A percentile compares a stretch with the other conserved stretches of the same genome.
phyloP scores from a whole-genome alignment of 2,797 vertebrate species.

The Sandelia bainsii region DNA sequence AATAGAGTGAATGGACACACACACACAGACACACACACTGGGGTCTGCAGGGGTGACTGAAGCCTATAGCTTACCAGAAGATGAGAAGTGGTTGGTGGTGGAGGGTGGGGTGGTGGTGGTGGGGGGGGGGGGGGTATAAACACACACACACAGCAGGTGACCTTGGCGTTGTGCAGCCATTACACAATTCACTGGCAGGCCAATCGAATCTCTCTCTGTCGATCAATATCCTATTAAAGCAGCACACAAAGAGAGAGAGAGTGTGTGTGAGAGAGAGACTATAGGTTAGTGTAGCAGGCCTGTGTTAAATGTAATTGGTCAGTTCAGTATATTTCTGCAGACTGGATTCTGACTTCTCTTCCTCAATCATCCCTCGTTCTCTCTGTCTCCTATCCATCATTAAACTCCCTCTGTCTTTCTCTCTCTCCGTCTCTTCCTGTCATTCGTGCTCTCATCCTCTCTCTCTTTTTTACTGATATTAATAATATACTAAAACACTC shows the following conservation, averaged over 20 bases:
- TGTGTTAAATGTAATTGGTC: slow-evolving; percentile 96
- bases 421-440: neutral
- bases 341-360: slow-evolving; percentile 43
- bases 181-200: slow-evolving; percentile 95
- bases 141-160: slow-evolving; percentile 80
- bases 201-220: slow-evolving; percentile 94
- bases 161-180: slow-evolving; percentile 96
- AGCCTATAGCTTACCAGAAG: slow-evolving; percentile 65
- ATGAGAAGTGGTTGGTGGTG: slow-evolving; percentile 52
- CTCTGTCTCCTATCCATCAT: slow-evolving; percentile 8
- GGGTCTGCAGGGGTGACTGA: slow-evolving; percentile 64
- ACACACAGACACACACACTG: slow-evolving; percentile 18
- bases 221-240: slow-evolving; percentile 99
- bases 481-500: too few relatives aligned
- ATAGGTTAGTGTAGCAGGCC: slow-evolving; percentile 87
- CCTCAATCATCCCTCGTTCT: slow-evolving; percentile 31
- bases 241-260: slow-evolving; percentile 60
- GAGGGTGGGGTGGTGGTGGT: slow-evolving; percentile 23
- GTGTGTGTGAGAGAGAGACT: slow-evolving; percentile 37
- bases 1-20: slow-evolving; percentile 25
- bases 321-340: slow-evolving; percentile 84
- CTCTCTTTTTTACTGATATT: neutral
- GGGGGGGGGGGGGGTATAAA: slow-evolving; percentile 52
- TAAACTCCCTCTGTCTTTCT: neutral
- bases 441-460: too few relatives aligned